Evolutionary conservation across 23 tunicate species (phyloP).

Genomic region (Ascidia mentula): DNA sequence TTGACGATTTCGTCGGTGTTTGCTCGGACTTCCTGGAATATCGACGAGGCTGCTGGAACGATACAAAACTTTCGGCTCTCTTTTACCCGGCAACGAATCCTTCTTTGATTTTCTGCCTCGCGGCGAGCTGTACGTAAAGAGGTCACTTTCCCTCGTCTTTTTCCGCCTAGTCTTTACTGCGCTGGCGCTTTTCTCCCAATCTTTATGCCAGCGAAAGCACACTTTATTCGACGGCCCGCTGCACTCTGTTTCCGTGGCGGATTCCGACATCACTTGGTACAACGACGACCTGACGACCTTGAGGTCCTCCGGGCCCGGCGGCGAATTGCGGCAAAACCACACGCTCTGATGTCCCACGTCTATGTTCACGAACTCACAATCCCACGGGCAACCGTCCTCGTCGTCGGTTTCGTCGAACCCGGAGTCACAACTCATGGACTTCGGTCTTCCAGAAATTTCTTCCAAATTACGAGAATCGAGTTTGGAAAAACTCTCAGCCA

Average conservation of each 20-base stretch:
- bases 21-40: background rate
- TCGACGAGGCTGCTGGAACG: background rate
- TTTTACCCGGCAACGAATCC: background rate
- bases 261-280: constrained; percentile 11
- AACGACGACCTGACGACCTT: background rate
- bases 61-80: background rate
- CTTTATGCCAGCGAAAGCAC: constrained; percentile 29
- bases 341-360: constrained; percentile 33
- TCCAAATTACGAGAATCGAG: background rate
- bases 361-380: constrained; percentile 26
- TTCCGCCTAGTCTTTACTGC: constrained; percentile 3
- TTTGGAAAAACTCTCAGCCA: background rate
- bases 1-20: background rate
- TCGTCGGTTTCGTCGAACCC: constrained; percentile 16
- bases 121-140: background rate
- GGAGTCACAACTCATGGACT: constrained; percentile 13
- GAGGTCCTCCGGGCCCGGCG: background rate
- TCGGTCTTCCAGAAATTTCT: background rate
- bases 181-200: background rate
- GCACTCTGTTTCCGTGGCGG: constrained; percentile 25
- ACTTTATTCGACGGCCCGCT: constrained; percentile 13
- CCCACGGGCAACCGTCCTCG: background rate
- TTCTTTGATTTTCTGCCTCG: background rate
- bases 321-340: constrained; percentile 27
- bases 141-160: background rate